Percentiles rank a stretch among this genome's conserved stretches.
Evolutionary conservation across 2,113 vertebrate genomes (phyloP).

Genomic region (Melanerpes aurifrons): DNA sequence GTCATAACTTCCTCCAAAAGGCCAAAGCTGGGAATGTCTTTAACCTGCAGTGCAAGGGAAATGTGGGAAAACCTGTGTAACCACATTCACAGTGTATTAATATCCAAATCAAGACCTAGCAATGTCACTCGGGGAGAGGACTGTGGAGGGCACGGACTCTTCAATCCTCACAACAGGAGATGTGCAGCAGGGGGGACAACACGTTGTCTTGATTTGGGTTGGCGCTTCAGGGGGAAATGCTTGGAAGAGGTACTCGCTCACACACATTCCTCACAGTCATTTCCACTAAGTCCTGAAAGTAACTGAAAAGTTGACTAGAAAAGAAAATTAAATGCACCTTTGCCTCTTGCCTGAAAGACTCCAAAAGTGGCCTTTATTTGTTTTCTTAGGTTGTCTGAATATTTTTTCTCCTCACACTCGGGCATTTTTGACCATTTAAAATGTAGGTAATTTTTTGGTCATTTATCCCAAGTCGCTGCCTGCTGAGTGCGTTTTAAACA

Average conservation of each 20-base stretch:
- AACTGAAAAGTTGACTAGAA: neutral
- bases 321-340: neutral
- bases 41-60: constrained; percentile 8
- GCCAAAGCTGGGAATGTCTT: neutral
- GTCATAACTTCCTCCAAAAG: constrained; percentile 32
- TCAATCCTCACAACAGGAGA: constrained; percentile 11
- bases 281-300: neutral
- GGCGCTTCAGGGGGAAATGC: neutral
- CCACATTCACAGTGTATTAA: constrained; percentile 43
- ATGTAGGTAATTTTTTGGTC: neutral
- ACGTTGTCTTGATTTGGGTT: constrained; percentile 17
- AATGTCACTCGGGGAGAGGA: neutral
- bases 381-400: neutral
- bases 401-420: neutral
- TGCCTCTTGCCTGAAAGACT: neutral
- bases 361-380: neutral
- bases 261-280: neutral
- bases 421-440: neutral
- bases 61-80: constrained; percentile 11
- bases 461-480: neutral
- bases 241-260: neutral
- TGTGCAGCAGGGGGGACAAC: neutral
- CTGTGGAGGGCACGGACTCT: neutral
- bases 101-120: neutral
- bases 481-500: neutral